A percentile compares a stretch with the other conserved stretches of the same genome.
phyloP scores from a whole-genome alignment of 2,797 vertebrate species.

The Sparus aurata region DNA sequence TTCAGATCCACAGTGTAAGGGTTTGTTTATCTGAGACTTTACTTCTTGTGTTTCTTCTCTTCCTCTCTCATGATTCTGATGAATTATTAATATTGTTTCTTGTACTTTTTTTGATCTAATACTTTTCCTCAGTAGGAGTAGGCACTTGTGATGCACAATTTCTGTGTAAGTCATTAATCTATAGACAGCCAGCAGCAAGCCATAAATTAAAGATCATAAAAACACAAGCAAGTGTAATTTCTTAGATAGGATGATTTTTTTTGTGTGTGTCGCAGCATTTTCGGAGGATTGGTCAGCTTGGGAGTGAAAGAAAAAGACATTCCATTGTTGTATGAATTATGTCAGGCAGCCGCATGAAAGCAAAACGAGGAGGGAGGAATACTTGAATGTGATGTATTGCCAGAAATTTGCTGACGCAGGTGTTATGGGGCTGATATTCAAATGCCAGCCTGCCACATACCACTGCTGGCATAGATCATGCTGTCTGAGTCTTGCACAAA shows the following conservation, averaged over 20 bases:
- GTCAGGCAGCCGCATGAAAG: constrained; percentile 38
- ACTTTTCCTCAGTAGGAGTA: constrained; percentile 22
- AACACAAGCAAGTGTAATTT: constrained; percentile 1
- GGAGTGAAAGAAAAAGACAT: constrained; percentile 5
- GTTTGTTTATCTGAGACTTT: constrained; percentile 63
- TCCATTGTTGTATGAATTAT: constrained; percentile 29
- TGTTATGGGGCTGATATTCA: constrained; percentile 65
- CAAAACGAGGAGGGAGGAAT: constrained; percentile 30
- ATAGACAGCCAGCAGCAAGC: constrained; percentile 7
- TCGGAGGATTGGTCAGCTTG: constrained; percentile 22
- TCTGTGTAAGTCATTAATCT: constrained; percentile 21
- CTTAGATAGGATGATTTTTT: background rate
- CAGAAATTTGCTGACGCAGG: constrained; percentile 71
- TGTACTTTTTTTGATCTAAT: constrained; percentile 38
- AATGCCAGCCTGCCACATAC: constrained; percentile 55
- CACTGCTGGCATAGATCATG: constrained; percentile 41
- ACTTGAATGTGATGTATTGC: constrained; percentile 64
- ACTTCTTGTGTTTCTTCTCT: constrained; percentile 28
- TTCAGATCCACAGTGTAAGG: constrained; percentile 38
- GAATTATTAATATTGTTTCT: constrained; percentile 65
- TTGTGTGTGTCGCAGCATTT: background rate
- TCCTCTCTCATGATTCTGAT: constrained; percentile 32
- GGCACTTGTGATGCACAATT: background rate
- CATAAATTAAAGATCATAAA: constrained; percentile 16
- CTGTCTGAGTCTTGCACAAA: constrained; percentile 14